Base-by-base conservation (phyloP, 2,797 vertebrate genomes). In the Capromys pilorides region DNA sequence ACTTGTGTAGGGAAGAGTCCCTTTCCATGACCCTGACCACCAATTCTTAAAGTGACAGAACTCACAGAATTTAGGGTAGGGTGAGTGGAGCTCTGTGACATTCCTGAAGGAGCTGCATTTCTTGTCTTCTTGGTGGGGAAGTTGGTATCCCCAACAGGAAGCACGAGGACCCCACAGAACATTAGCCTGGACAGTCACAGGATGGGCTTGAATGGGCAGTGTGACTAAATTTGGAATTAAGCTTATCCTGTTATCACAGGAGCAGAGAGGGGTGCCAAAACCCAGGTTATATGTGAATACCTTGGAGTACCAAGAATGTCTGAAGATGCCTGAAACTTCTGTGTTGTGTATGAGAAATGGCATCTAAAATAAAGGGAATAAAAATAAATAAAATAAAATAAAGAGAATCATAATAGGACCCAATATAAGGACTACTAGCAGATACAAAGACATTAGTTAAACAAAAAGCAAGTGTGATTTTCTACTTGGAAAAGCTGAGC, bases 241-340 rank as follows among this genome's bases (percentile, higher is more conserved):
- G 24, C 86, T 91, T 69, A n/a, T 91, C 45, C 77, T 71, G 31
- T 78, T 91, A 41, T 75, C 36, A 33, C 39, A 90, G 86, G 81
- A 10, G 9, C 16, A 0, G 9, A 39, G 24, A 62, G 2, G 45
- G 28, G 24, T 41, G 21, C 18, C 10, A 14, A 93, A 82, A 88
- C 39, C 26, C 77, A 91, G 59, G 7, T 86, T 82, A 79, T 24
- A 33, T 5, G 4, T 31, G 31, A 57, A 28, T 39, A 61, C 14
- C 19, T 41, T 62, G 71, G 80, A 80, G 14, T 49, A 79, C 86
- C 12, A 19, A 5, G 86, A 83, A 69, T 82, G 82, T 24, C 24
- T 84, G 67, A 94, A 49, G 51, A 64, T 90, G 41, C 9, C 39
- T 24, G 14, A 51, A 79, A 66, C 36, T 87, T 80, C 57, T 93